phyloP scores from a whole-genome alignment of 2,797 vertebrate genomes.

The Paedocypris micromegethes region DNA sequence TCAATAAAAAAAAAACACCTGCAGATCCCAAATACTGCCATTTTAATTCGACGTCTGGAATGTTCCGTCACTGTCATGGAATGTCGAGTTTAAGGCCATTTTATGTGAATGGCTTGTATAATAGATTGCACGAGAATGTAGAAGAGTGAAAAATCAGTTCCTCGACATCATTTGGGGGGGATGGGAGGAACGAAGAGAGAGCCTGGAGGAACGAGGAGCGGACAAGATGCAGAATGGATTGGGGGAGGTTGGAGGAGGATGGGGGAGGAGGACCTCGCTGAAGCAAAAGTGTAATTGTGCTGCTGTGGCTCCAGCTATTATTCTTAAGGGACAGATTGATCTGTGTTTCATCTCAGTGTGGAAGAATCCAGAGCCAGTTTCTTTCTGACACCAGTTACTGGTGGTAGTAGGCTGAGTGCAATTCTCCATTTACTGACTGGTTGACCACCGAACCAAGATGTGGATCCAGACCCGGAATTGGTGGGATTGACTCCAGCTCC shows the following conservation, averaged over 20 bases:
- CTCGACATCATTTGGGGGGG: constrained; percentile 26
- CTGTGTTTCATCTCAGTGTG: constrained; percentile 35
- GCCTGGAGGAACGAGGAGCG: constrained; percentile 36
- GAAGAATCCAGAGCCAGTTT: constrained; percentile 38
- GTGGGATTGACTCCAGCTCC: too few species aligned
- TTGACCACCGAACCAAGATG: too few species aligned
- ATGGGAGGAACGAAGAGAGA: constrained; percentile 39
- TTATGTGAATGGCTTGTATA: too few species aligned
- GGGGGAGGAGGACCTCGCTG: constrained; percentile 47
- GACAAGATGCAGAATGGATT: constrained; percentile 34
- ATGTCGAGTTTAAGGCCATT: too few species aligned
- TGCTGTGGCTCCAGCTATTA: constrained; percentile 60
- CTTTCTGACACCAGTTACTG: not conserved
- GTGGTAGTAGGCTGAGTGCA: too few species aligned
- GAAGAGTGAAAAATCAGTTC: constrained; percentile 25
- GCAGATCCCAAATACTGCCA: too few species aligned
- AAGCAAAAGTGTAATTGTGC: constrained; percentile 69
- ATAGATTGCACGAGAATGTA: not conserved
- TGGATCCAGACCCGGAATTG: too few species aligned
- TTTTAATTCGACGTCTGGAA: too few species aligned
- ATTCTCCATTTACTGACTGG: too few species aligned
- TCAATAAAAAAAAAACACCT: too few species aligned
- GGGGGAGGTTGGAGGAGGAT: constrained; percentile 33
- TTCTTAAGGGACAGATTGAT: constrained; percentile 51
- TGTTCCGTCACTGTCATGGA: too few species aligned